phyloP scores from a whole-genome alignment of 1,140 invertebrate genomes.

The Lepeophtheirus salmonis region DNA sequence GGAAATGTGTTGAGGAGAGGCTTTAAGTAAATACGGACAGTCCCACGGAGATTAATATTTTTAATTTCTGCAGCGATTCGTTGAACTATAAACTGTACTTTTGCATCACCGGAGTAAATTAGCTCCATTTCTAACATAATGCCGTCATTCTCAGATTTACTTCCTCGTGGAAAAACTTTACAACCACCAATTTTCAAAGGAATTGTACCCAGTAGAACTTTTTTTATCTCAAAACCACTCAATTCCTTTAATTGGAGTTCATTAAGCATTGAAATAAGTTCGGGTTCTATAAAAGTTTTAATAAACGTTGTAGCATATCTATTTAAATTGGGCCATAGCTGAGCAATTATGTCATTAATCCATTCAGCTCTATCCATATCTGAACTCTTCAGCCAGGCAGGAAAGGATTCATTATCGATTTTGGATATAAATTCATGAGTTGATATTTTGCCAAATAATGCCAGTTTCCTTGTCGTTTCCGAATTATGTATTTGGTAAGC shows the following conservation, averaged over 20 bases:
- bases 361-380: slow-evolving; percentile 10
- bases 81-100: not conserved
- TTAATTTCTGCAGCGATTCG: slow-evolving; percentile 6
- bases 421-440: not conserved
- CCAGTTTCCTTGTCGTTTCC: not conserved
- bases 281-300: slow-evolving; percentile 2
- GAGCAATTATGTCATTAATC: slow-evolving; percentile 7
- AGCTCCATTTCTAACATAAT: slow-evolving; percentile 8
- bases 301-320: slow-evolving; percentile 7
- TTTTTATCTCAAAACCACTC: slow-evolving; percentile 4
- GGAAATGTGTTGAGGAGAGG: slow-evolving; percentile 13
- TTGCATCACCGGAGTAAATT: slow-evolving; percentile 5
- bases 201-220: not conserved
- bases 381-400: not conserved
- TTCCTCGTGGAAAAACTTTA: not conserved
- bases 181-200: not conserved
- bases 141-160: not conserved
- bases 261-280: not conserved
- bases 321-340: slow-evolving; percentile 1
- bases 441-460: not conserved
- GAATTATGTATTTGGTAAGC: not conserved
- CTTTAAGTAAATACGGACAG: slow-evolving; percentile 2
- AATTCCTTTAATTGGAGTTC: not conserved
- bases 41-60: slow-evolving; percentile 7
- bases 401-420: not conserved